Base-by-base conservation (phyloP, 2,113 vertebrate species). In the Coryphaenoides rupestris region DNA sequence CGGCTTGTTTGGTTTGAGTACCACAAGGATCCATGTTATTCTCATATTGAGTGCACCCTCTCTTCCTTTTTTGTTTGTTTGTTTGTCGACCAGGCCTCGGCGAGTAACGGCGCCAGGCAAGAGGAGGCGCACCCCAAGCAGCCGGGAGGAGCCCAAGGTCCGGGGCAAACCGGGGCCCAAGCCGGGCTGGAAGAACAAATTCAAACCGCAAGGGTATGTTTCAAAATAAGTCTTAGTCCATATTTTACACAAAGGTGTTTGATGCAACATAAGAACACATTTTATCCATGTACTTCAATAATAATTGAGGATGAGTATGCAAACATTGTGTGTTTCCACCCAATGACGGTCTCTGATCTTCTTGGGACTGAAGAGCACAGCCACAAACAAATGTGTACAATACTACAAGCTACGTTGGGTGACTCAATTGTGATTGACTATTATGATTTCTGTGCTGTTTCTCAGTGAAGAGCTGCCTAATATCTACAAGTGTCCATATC, bases 401-500 rank as follows among this genome's bases (percentile, higher is more conserved):
- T 40, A 40, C 24, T 40, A 40, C 24, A 40, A 10, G 13, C 33
- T 10, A 40, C 6, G 24, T 26, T 6, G 6, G 6, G 24, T 26
- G 24, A 26, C 24, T 3, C 3, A 26, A 3, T 26, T 26, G 24
- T 26, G 24, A 3, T 26, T 26, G 24, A 40, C 13, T n/a, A n/a
- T 13, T 10, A 54, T 19, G 52, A 6, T 54, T 24, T 58, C 17
- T 69, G 3, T 63, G 61, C 66, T 21, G 61, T 1, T 74, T 73
- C 65, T n/a, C 63, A 99, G 97, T 80, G 97, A 98, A 89, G 96
- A 98, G 85, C 92, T 98, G 55, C 96, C 97, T 19, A 94, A 94
- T 81, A 98, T 99, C 84, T 98, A 95, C 84, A 98, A 98, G 90
- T 99, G 97, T 91, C 95, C 93, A 14, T 92, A 98, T 79, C 95